Evolutionary conservation across 2,797 vertebrate genomes (phyloP), one percentile per base, ranked within the genome.

Genomic region (Sternarchorhynchus goeldii): DNA sequence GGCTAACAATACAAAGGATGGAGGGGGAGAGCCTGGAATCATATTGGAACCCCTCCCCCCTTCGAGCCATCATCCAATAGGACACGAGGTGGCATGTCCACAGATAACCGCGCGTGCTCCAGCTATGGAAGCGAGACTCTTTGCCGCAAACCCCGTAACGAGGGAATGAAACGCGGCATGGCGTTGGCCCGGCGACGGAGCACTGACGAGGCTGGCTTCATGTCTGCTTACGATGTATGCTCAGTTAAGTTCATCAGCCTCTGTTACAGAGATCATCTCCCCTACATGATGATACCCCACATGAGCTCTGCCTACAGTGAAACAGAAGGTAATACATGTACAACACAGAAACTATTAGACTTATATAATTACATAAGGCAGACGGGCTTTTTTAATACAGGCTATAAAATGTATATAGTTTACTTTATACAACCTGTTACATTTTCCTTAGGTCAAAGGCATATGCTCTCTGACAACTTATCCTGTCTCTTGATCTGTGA

Each of bases 151-250:
- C 7, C 12, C 57, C 20, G 10, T 77, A 70, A 77, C 67, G 16
- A 62, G 66, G 39, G 59, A 53, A 60, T 77, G 75, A 77, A 77
- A 69, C 53, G 39, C 65, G 50, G 56, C 5, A 25, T 32, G 58
- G 67, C 65, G 60, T 56, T 32, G 67, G 53, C 21, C 67, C 34
- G 67, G 75, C 41, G 55, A 67, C 75, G 59, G 21, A 25, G 34
- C 56, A 45, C 64, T 68, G 58, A 29, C 59, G 34, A 76, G 25
- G 6, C 1, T 34, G 17, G 45, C 45, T 50, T 50, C 45, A 14
- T 50, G 45, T 50, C 12, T 66, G 17, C 36, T 45, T 10, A 21
- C 18, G 1, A 8, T 39, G 34, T 17, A 10, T 18, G 6, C n/a
- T 4, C 60, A 7, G 12, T 65, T 65, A 39, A 0, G 8, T 34